Base-by-base conservation (phyloP, 2,888 invertebrate species). In the Brachylomia viminalis region DNA sequence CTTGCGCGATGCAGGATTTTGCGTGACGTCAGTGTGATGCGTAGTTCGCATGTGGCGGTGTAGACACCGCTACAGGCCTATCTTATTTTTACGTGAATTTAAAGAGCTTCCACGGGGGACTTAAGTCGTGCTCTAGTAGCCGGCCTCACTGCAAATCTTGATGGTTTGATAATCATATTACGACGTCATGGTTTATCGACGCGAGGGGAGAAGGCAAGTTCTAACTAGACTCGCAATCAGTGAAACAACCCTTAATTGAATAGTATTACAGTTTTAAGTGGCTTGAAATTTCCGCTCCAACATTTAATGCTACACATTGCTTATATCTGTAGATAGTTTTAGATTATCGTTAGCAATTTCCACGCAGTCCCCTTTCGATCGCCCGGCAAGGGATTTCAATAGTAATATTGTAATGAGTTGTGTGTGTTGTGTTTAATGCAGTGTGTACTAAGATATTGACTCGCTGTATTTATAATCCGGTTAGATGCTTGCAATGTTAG, bases 321-420 rank as follows among this genome's bases (percentile, higher is more conserved):
- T 5, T 66, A 42, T 7, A 56, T 20, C 23, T 33, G 45, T 23
- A 68, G 11, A 68, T 61, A 72, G 68, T 77, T 69, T 65, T 38
- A 58, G 69, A 77, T 79, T 77, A 84, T 68, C 42, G 73, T 69
- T 75, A 74, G 76, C 71, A 76, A 76, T 85, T 79, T 52, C 68
- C 72, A 49, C 49, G 64, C 72, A 74, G 82, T 80, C 67, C 56
- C 38, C 58, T 77, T 65, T 52, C 59, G 52, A 78, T 72, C 62
- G 68, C n/a, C n/a, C n/a, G n/a, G 70, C 23, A 58, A 64, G 20
- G 23, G 3, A 62, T 47, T 49, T 1, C 15, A 59, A 7, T 8
- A 71, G 64, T 58, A 13, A 11, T 23, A 13, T 30, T 30, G 17
- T 27, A 17, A 8, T 58, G 27, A 13, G 2, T 17, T 17, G 30